Evolutionary conservation across 2,113 vertebrate genomes (phyloP), one percentile per base, ranked within the genome.

Genomic region (Megaceryle maxima): DNA sequence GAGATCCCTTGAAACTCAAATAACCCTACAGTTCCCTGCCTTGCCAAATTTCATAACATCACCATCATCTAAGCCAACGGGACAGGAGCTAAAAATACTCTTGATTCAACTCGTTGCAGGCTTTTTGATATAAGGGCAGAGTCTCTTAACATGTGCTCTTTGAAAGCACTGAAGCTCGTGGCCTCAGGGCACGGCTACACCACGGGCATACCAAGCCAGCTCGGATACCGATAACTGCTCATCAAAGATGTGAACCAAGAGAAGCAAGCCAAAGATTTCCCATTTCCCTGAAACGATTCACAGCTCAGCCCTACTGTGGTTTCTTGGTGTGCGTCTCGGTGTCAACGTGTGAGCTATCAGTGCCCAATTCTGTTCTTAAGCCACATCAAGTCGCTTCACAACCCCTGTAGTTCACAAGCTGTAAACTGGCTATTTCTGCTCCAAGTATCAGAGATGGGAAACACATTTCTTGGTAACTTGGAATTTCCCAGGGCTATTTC

Each of bases 71-170:
- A 75, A 96, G 59, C 77, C 81, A 83, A 69, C 26, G 24, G 84
- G 87, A 87, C 81, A 87, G 84, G 81, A 76, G 95, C 93, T 96
- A 95, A 94, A 96, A 96, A 94, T 94, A 95, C 77, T 0, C n/a
- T 0, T 0, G 10, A 66, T n/a, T 22, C 87, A 46, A 18, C 87
- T 70, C 74, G 2, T 75, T 2, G 25, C 89, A 84, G 70, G 86
- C 85, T 77, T 76, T 31, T 68, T 63, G 80, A 33, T 41, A 20
- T 0, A 26, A 70, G 64, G 91, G 88, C 76, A 97, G 76, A 81
- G 78, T 1, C 78, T 69, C 56, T 15, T 17, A 57, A 19, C 69
- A 10, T 41, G 86, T 46, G 83, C 88, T 92, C 68, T 67, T 48
- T 44, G 63, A 8, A 51, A 76, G 57, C 2, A 74, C 3, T 13